Conservation (phyloP, 35 echinoderm and acorn worm species). For the Holothuria glaberrima region DNA sequence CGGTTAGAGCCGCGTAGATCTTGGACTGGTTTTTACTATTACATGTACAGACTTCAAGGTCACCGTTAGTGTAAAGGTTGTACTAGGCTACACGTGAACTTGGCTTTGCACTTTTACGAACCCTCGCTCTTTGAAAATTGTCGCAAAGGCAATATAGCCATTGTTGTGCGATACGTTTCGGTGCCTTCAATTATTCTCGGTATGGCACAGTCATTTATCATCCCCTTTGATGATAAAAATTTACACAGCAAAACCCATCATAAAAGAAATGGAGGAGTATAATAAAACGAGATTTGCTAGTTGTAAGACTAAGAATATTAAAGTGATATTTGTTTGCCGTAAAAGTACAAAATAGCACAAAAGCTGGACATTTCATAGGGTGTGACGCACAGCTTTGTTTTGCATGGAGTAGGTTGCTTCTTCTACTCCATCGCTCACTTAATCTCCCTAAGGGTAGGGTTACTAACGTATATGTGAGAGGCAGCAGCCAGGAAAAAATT, state of each 20-base stretch:
- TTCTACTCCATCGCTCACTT: no score
- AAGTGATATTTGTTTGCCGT: no score
- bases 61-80: conserved; percentile 32
- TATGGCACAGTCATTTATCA: conserved; percentile 14
- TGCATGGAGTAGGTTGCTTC: no score
- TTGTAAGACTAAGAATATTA: no score
- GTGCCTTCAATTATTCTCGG: conserved; percentile 45
- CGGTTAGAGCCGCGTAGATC: conserved; percentile 20
- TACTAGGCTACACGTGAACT: conserved; percentile 23
- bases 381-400: no score
- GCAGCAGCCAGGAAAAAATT: no score
- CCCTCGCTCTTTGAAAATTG: neutral
- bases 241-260: neutral
- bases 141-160: conserved; percentile 27
- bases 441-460: no score
- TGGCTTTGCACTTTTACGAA: conserved; percentile 11
- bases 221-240: conserved; percentile 25
- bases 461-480: no score
- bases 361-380: no score
- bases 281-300: no score
- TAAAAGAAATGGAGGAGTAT: neutral
- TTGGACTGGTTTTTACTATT: conserved; percentile 42
- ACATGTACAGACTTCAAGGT: conserved; percentile 35
- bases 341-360: no score
- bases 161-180: conserved; percentile 40